phyloP scores from a whole-genome alignment of 2,797 vertebrate genomes.

The Coracias cyanogaster region DNA sequence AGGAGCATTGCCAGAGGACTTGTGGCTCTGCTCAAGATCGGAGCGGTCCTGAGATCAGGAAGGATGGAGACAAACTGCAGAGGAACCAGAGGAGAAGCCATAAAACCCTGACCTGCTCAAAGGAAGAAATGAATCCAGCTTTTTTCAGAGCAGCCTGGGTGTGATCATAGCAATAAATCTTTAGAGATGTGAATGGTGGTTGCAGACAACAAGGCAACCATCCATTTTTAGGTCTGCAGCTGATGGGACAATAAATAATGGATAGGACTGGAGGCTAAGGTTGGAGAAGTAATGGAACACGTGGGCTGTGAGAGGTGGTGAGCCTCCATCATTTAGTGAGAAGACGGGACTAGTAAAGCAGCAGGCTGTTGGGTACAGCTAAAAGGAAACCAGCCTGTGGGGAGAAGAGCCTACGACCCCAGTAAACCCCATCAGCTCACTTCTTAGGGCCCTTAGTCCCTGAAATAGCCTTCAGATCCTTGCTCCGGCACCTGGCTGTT shows the following conservation, averaged over 20 bases:
- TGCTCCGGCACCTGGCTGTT: background rate
- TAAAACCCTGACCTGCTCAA: background rate
- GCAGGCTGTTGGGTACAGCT: background rate
- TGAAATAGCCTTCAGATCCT: too few species aligned
- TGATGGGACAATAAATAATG: background rate
- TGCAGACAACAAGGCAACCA: background rate
- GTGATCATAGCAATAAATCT: background rate
- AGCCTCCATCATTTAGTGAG: background rate
- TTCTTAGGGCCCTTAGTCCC: background rate
- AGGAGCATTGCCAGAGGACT: background rate
- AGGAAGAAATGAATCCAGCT: background rate
- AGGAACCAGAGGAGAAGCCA: background rate
- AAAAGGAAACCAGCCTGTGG: background rate
- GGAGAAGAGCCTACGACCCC: background rate
- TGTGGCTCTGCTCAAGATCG: fast-evolving
- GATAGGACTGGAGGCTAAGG: background rate
- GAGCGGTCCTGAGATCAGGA: fast-evolving
- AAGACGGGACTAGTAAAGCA: background rate
- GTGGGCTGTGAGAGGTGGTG: background rate
- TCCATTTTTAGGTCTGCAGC: background rate
- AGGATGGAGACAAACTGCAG: background rate
- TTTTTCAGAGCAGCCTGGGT: background rate
- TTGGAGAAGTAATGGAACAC: background rate
- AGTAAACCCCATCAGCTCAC: background rate
- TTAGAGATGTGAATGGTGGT: background rate